Conservation (phyloP, 2,797 vertebrate species). For the Calcarius lapponicus region DNA sequence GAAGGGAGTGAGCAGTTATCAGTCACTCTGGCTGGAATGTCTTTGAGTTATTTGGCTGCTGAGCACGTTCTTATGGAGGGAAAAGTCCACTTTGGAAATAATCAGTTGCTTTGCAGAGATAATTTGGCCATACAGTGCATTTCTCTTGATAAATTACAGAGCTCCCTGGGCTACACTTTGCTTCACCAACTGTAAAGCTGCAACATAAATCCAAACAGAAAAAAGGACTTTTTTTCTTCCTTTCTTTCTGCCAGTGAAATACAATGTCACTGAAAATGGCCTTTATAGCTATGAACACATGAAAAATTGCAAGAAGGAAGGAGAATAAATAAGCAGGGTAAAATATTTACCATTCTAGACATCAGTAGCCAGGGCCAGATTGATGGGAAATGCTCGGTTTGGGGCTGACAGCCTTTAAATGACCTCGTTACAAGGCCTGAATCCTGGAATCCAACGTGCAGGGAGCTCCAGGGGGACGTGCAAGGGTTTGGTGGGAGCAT, state of each 20-base stretch:
- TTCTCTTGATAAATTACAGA: slow-evolving; percentile 15
- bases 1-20: slow-evolving; percentile 26
- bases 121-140: background rate
- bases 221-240: background rate
- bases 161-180: slow-evolving; percentile 19
- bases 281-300: background rate
- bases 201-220: slow-evolving; percentile 37
- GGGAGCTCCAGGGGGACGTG: background rate
- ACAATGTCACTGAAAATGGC: background rate
- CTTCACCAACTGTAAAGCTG: slow-evolving; percentile 27
- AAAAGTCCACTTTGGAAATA: slow-evolving; percentile 31
- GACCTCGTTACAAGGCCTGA: slow-evolving; percentile 6
- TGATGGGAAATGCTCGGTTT: slow-evolving; percentile 30
- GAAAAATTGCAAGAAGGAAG: background rate
- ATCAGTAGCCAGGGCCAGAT: slow-evolving; percentile 30
- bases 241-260: slow-evolving; percentile 8
- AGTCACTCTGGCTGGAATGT: slow-evolving; percentile 3
- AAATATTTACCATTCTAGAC: slow-evolving; percentile 37
- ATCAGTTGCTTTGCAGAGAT: slow-evolving; percentile 25
- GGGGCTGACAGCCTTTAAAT: slow-evolving; percentile 40
- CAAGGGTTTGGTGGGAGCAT: background rate
- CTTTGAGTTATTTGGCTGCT: slow-evolving; percentile 17
- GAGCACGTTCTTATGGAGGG: background rate
- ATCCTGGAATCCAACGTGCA: background rate
- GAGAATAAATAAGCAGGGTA: slow-evolving; percentile 19